Percentiles rank a stretch among this genome's conserved stretches.
These are phyloP conservation scores for Caenorhabditis angaria DNA, from an alignment of 2,888 invertebrate genomes.

Conservation along the genomic window DNA sequence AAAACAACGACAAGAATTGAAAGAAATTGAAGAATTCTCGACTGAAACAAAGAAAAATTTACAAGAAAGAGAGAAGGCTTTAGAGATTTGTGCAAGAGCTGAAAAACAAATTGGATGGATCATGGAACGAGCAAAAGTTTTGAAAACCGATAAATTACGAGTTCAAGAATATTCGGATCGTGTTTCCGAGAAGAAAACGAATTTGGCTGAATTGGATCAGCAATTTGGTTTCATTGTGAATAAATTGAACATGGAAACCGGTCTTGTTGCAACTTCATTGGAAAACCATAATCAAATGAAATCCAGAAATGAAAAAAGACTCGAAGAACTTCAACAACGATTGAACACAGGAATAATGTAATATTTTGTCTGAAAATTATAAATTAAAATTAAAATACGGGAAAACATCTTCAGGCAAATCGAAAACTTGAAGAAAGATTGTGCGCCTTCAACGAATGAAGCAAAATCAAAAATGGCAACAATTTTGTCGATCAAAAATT, in stretches of 20 bases:
- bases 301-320: neutral
- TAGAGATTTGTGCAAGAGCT: neutral
- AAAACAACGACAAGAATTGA: neutral
- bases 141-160: neutral
- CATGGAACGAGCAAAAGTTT: neutral
- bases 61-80: neutral
- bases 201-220: neutral
- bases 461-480: neutral
- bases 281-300: neutral
- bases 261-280: neutral
- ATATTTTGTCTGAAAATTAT: neutral
- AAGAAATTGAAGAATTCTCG: neutral
- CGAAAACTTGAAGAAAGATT: neutral
- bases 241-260: neutral
- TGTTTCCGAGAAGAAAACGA: neutral
- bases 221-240: neutral
- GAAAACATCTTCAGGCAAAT: neutral
- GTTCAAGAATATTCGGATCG: neutral
- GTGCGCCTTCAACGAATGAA: neutral
- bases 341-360: neutral
- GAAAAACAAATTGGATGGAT: neutral
- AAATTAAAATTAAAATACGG: no score
- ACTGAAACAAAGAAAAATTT: neutral
- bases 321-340: neutral
- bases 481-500: neutral